Conservation (phyloP, 2,113 vertebrate genomes). For the Corythornis cristatus region DNA sequence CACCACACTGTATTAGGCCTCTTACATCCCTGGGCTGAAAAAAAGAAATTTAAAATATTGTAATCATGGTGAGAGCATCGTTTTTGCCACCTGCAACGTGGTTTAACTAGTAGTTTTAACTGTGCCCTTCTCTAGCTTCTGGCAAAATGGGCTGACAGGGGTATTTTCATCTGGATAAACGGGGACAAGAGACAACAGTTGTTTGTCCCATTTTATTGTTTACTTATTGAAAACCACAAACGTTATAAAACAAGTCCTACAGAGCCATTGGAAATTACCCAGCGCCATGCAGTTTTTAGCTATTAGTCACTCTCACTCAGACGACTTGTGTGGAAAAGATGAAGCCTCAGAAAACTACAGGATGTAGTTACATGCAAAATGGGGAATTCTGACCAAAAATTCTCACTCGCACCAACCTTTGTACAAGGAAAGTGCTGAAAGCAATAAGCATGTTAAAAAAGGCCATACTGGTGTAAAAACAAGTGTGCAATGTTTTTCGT, state of each 20-base stretch:
- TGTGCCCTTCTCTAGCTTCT: not conserved
- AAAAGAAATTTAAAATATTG: not conserved
- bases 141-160: not conserved
- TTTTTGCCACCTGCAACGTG: not conserved
- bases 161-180: conserved; percentile 62
- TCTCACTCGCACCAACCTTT: not conserved
- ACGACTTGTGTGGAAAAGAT: conserved; percentile 48
- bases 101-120: not conserved
- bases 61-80: not conserved
- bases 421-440: not conserved
- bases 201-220: conserved; percentile 72
- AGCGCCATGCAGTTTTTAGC: conserved; percentile 59
- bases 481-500: not conserved
- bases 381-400: conserved; percentile 7
- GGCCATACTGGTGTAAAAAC: not conserved
- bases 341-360: conserved; percentile 33
- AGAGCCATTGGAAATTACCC: conserved; percentile 70
- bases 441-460: not conserved
- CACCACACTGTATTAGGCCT: fast-evolving
- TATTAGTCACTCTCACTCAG: conserved; percentile 68
- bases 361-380: not conserved
- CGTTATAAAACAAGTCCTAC: conserved; percentile 68
- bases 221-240: conserved; percentile 71
- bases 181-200: conserved; percentile 56
- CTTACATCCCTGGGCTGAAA: not conserved